These are phyloP conservation scores for Pseudocheirus occidentalis DNA, from an alignment of 2,797 vertebrate genomes.

Conservation along the genomic window DNA sequence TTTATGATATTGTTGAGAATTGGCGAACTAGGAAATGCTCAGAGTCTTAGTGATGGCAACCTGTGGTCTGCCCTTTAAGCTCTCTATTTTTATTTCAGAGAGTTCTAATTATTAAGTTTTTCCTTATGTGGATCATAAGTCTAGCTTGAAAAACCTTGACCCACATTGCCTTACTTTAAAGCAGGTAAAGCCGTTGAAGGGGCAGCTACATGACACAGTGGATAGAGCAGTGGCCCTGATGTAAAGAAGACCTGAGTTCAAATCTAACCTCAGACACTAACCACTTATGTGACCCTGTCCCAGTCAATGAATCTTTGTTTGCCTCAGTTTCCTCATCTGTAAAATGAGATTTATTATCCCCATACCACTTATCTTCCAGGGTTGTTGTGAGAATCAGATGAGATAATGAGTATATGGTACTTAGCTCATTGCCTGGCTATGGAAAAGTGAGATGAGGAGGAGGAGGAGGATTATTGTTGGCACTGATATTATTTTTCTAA, in stretches of 20 bases:
- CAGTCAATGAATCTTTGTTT: neutral
- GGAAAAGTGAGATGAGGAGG: neutral
- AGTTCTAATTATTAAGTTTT: neutral
- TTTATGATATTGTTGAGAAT: neutral
- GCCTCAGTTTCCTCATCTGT: neutral
- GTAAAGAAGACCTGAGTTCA: neutral
- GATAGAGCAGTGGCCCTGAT: neutral
- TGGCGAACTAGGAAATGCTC: neutral
- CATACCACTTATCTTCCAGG: neutral
- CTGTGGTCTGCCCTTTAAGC: too few relatives aligned
- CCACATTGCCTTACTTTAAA: neutral
- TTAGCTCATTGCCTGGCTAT: neutral
- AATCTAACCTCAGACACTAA: neutral
- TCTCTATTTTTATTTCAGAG: neutral
- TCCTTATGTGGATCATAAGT: neutral
- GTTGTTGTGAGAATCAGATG: neutral
- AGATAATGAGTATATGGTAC: neutral
- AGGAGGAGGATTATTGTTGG: too few relatives aligned
- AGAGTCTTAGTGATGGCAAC: neutral
- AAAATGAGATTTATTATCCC: neutral
- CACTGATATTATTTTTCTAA: neutral
- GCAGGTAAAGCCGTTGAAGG: neutral
- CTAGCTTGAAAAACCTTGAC: neutral
- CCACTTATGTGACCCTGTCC: neutral
- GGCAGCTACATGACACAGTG: neutral